Base-by-base conservation (phyloP, 2,888 invertebrate species). In the Drosophila eohydei region DNA sequence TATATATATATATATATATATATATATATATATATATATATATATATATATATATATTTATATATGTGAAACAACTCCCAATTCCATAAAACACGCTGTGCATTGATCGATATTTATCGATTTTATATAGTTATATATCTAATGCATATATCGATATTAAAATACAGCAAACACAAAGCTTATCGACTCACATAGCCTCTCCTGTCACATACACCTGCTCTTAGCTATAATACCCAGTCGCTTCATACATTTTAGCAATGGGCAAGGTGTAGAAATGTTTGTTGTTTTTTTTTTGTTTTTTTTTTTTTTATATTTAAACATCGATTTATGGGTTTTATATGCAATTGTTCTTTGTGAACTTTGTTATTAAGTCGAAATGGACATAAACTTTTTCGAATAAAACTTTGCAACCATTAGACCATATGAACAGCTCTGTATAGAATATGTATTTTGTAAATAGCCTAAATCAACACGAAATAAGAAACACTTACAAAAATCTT, bases 341-440 rank as follows among this genome's bases (percentile, higher is more conserved):
- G 32, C n/a, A 21, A n/a, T 44, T 57, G 14, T 57, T 57, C 44
- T 44, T 44, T 26, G 21, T 34, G 34, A 44, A 56, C 43, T 56
- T 43, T 34, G 36, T 41, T 40, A 51, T 30, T 34, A 43, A 40
- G 44, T 38, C 21, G 12, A 40, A 56, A 26, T 26, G 43, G 44
- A 26, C n/a, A 34, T 44, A 57, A 57, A 44, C 8, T 14, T 32
- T 43, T 21, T 32, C 21, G 9, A 32, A 43, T 43, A 43, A 43
- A 38, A 21, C 41, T 32, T 41, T 55, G 55, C 2, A 30, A 30
- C n/a, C 41, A 34, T 34, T 51, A 9, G 51, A 34, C 9, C 48
- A 48, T 30, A 28, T 46, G 28, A 46, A 46, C 7, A 46, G 46
- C 28, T 46, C n/a, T 30, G 12, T 4, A 16, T 41, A 16, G 40